Conservation (phyloP, 2,888 invertebrate species). For the Clanis bilineata region DNA sequence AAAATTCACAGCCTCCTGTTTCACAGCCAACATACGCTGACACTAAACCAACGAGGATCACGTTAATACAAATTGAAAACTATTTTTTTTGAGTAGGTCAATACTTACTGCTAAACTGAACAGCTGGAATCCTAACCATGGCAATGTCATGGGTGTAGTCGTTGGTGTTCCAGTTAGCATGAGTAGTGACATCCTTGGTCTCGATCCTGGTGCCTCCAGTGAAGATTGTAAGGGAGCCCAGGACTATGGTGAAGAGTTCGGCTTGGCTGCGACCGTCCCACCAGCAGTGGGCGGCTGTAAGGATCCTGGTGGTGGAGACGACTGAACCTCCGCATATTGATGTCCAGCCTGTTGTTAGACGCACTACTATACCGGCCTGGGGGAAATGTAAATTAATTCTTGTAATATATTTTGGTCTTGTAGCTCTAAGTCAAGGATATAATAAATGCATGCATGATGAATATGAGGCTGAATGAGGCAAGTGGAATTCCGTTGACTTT, state of each 20-base stretch:
- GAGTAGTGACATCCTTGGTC: conserved; percentile 49
- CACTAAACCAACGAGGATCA: too few relatives aligned
- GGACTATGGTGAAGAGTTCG: conserved; percentile 55
- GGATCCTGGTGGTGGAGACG: conserved; percentile 53
- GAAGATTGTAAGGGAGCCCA: conserved; percentile 65
- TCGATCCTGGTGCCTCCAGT: conserved; percentile 60
- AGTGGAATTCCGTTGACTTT: too few relatives aligned
- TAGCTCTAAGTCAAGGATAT: too few relatives aligned
- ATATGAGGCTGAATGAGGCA: too few relatives aligned
- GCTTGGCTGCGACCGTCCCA: conserved; percentile 63
- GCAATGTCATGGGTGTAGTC: conserved; percentile 57
- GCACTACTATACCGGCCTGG: conserved; percentile 62
- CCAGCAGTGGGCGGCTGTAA: conserved; percentile 75
- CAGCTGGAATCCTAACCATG: conserved; percentile 48
- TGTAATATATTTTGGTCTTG: too few relatives aligned
- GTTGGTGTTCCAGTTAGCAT: conserved; percentile 54
- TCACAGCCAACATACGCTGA: too few relatives aligned
- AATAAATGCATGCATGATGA: too few relatives aligned
- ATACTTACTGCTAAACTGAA: conserved; percentile 57
- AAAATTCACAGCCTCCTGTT: too few relatives aligned
- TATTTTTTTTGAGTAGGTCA: too few relatives aligned
- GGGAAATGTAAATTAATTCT: conserved; percentile 22
- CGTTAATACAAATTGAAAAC: too few relatives aligned
- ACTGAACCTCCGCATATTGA: conserved; percentile 70
- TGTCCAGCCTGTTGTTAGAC: conserved; percentile 50